Evolutionary conservation across 2,797 vertebrate species (phyloP).

Genomic region (Melanotaenia trifasciata): DNA sequence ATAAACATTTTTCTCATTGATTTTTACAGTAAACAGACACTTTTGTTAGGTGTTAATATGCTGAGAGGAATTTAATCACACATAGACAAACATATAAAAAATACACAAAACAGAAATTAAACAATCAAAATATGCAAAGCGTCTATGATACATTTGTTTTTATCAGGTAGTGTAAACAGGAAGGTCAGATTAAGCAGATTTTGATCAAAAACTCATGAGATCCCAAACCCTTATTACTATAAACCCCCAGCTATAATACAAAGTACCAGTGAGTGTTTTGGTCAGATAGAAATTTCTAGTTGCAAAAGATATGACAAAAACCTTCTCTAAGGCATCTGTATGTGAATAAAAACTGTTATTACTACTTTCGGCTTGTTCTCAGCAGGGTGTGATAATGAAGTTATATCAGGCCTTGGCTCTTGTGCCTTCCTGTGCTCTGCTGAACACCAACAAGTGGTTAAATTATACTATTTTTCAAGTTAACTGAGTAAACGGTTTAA

Average conservation of each 20-base stretch:
- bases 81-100: not conserved
- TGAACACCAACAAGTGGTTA: not conserved
- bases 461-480: not conserved
- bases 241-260: not conserved
- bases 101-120: constrained; percentile 16
- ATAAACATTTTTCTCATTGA: not conserved
- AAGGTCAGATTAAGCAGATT: not conserved
- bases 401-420: not conserved
- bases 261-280: not conserved
- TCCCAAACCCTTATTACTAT: not conserved
- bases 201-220: constrained; percentile 11
- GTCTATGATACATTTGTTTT: not conserved
- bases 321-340: not conserved
- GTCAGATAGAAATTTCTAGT: constrained; percentile 4
- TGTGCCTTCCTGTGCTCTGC: not conserved
- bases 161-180: not conserved
- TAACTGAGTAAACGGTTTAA: not conserved
- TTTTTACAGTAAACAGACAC: not conserved
- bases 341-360: constrained; percentile 28
- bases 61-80: not conserved
- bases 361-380: not conserved
- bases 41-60: constrained; percentile 1
- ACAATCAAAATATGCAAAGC: not conserved
- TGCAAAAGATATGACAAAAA: not conserved
- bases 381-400: constrained; percentile 25